phyloP scores from a whole-genome alignment of 2,888 invertebrate species.

The Spilosoma lubricipeda region DNA sequence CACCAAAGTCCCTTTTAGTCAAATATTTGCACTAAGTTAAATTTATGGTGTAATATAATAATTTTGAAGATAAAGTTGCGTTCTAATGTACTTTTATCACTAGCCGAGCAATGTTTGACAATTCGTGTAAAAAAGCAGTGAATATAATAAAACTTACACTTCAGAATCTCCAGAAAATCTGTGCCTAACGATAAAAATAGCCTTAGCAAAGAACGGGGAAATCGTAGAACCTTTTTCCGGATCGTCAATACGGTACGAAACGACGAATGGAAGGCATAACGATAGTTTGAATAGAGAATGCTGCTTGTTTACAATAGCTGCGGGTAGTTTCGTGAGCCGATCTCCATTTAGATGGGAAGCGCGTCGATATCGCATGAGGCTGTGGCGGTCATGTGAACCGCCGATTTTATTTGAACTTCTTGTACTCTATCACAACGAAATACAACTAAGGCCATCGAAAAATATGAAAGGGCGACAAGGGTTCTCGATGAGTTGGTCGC shows the following conservation, averaged over 20 bases:
- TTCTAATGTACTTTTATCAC: too few relatives aligned
- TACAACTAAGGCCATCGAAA: conserved; percentile 49
- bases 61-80: too few relatives aligned
- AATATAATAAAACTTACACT: conserved; percentile 51
- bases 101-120: neutral
- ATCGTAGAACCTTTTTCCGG: conserved; percentile 70
- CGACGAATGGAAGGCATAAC: conserved; percentile 75
- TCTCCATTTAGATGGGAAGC: conserved; percentile 81
- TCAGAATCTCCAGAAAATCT: conserved; percentile 63
- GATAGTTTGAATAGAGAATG: conserved; percentile 82
- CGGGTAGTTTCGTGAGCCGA: conserved; percentile 81
- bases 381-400: conserved; percentile 68
- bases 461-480: conserved; percentile 60
- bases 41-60: too few relatives aligned
- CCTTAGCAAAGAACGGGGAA: conserved; percentile 59
- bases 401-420: conserved; percentile 65
- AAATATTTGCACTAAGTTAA: conserved; percentile 63
- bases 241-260: conserved; percentile 74
- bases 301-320: conserved; percentile 83
- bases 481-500: conserved; percentile 67
- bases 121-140: neutral
- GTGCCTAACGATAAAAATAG: conserved; percentile 65
- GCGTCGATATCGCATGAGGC: conserved; percentile 76
- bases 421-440: conserved; percentile 41
- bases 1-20: conserved; percentile 73